Evolutionary conservation across 2,113 vertebrate genomes (phyloP), one percentile per base, ranked within the genome.

Genomic region (Clupea harengus): DNA sequence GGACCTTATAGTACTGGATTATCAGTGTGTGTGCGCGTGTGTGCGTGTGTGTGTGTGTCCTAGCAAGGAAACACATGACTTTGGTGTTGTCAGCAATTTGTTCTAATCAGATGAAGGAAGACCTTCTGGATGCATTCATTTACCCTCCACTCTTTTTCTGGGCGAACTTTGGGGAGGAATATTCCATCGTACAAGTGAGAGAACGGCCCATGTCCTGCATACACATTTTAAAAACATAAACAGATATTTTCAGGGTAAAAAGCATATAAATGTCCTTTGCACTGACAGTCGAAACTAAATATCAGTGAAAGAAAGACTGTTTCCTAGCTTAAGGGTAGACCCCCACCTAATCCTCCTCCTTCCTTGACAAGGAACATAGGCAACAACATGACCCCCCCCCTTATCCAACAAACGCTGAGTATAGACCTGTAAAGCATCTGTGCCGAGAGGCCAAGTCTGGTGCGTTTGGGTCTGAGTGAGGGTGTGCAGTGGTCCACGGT

Each of bases 101-200:
- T 13, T 32, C 8, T 9, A 78, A 4, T 44, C 28, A 67, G 6
- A n/a, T 22, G 39, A 64, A 54, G 39, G 17, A 39, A 18, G 13
- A 54, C 50, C 4, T 28, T 32, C 18, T 20, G 39, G 39, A 39
- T 39, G 39, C 2, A 39, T 7, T 85, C 28, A 91, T 93, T 57
- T 94, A 98, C 98, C 95, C 95, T 97, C 96, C 97, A 99, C 5
- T 85, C 46, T 10, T 47, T 47, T 47, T 6, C 7, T 32, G 96
- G 95, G 22, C 95, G 93, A 85, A 94, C 91, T 81, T 92, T 94
- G 25, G 97, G 97, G 85, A 99, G 95, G 92, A 99, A 99, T 88
- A 94, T 96, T 91, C 94, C 94, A 92, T 99, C 98, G 92, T 97
- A 99, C 97, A 98, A 95, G 86, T 99, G 98, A 47, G 97, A 99